Percentiles rank a stretch among this genome's conserved stretches.
Evolutionary conservation across 2,888 invertebrate species (phyloP).

Genomic region (Cacoxenus indagator): DNA sequence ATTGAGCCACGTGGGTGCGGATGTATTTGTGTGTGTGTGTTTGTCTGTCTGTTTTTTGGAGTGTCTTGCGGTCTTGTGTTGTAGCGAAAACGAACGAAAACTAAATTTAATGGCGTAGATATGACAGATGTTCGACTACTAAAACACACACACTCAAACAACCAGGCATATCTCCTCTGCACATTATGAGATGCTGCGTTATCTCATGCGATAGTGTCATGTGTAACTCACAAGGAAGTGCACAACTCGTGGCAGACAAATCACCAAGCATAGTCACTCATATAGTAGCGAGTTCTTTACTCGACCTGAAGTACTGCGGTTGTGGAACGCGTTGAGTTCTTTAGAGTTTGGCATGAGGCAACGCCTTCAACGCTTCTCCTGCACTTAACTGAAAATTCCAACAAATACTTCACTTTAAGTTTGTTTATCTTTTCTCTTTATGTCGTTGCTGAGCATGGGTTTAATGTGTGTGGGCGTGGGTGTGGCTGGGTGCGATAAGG

Average conservation of each 20-base stretch:
- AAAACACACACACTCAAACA: constrained; percentile 20
- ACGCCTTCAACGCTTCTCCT: background rate
- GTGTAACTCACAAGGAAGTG: background rate
- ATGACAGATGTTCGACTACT: constrained; percentile 14
- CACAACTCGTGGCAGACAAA: constrained; percentile 13
- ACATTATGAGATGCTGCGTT: background rate
- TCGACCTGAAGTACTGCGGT: no score
- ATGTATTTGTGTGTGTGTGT: background rate
- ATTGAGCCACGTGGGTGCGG: background rate
- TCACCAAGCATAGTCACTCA: background rate
- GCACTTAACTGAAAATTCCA: background rate
- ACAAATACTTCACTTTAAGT: constrained; percentile 20
- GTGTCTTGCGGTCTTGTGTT: background rate
- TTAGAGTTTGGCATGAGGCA: background rate
- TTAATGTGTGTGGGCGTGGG: background rate
- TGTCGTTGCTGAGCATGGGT: no score
- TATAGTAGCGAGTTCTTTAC: no score
- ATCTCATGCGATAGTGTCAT: background rate
- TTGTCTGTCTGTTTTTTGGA: background rate
- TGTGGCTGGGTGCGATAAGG: background rate
- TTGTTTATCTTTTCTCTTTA: constrained; percentile 10
- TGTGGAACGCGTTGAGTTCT: no score
- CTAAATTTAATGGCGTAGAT: constrained; percentile 24
- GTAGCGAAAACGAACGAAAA: constrained; percentile 10
- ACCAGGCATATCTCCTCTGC: background rate